phyloP scores from a whole-genome alignment of 2,888 invertebrate species.

The Cyrtodaria siliqua region DNA sequence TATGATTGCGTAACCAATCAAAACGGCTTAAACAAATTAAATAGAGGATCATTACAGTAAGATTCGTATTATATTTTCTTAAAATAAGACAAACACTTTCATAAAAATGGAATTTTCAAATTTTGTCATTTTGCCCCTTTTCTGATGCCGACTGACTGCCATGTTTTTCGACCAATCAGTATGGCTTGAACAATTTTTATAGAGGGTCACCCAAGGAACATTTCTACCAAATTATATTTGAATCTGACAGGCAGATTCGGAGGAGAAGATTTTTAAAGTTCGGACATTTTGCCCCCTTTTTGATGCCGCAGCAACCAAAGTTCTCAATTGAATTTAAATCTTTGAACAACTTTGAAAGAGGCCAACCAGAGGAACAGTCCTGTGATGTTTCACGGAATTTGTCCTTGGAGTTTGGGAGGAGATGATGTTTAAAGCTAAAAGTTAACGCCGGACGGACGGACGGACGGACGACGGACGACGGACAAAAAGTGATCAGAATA shows the following conservation, averaged over 20 bases:
- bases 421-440: neutral
- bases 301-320: conserved; percentile 1
- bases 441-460: conserved; percentile 1
- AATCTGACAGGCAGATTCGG: conserved; percentile 3
- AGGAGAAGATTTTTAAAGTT: conserved; percentile 18
- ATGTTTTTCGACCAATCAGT: conserved; percentile 6
- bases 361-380: too few relatives aligned
- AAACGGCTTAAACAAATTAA: too few relatives aligned
- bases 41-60: too few relatives aligned
- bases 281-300: conserved; percentile 4
- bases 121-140: conserved; percentile 7
- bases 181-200: conserved; percentile 8
- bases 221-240: conserved; percentile 5
- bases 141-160: conserved; percentile 1
- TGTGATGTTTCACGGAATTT: too few relatives aligned
- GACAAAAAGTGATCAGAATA: conserved; percentile 8
- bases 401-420: too few relatives aligned
- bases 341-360: conserved; percentile 5
- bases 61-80: neutral
- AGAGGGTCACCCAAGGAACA: conserved; percentile 6
- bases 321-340: conserved; percentile 1
- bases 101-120: neutral
- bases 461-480: too few relatives aligned
- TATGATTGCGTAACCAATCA: too few relatives aligned
- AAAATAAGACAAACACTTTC: neutral